Evolutionary conservation across 2,797 vertebrate species (phyloP).

Genomic region (Coracias cyanogaster): DNA sequence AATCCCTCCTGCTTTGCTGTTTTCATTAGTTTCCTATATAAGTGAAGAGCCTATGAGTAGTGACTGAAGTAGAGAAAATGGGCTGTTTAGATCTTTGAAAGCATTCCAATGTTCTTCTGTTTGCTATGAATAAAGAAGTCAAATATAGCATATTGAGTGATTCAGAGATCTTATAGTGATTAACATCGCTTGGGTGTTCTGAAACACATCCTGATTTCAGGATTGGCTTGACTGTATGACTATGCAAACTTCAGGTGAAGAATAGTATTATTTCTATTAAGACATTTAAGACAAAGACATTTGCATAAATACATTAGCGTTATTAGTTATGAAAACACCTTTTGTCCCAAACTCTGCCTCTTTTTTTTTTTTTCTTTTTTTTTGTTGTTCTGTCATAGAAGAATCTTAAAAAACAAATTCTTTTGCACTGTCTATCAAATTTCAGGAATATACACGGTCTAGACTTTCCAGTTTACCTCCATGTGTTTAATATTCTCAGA

Average conservation of each 20-base stretch:
- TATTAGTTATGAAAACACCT: background rate
- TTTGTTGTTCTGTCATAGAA: background rate
- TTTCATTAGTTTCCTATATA: slow-evolving; percentile 39
- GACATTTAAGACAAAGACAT: background rate
- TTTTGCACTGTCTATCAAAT: background rate
- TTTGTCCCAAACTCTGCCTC: background rate
- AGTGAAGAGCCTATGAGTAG: slow-evolving; percentile 18
- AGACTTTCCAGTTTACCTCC: background rate
- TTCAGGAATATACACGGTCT: background rate
- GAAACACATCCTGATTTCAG: background rate
- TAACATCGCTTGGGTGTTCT: background rate
- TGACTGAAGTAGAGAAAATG: slow-evolving; percentile 35
- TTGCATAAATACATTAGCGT: background rate
- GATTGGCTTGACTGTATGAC: background rate
- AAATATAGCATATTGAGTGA: background rate
- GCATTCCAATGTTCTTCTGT: background rate
- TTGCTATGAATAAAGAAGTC: slow-evolving; percentile 2
- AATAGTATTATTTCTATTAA: background rate
- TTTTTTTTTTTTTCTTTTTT: background rate
- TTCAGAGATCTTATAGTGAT: background rate
- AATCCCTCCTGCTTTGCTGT: background rate
- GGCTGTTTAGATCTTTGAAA: slow-evolving; percentile 8
- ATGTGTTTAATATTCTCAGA: background rate
- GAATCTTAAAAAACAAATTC: background rate
- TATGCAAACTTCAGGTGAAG: background rate